Conservation (phyloP, 2,888 invertebrate genomes). For the Axea sp. region DNA sequence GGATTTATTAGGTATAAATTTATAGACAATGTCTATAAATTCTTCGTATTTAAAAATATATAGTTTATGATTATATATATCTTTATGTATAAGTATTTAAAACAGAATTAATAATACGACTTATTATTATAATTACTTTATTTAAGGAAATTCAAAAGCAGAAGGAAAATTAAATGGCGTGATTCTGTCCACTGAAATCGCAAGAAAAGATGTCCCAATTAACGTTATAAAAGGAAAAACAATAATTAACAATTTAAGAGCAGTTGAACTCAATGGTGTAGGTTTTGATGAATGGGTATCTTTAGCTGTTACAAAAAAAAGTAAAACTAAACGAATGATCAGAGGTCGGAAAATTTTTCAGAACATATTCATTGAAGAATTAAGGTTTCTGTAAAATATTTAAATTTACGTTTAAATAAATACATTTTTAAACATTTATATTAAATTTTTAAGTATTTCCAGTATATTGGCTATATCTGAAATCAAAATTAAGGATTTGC, state of each 20-base stretch:
- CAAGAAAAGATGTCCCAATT: conserved; percentile 76
- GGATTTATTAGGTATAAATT: conserved; percentile 63
- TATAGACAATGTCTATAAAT: no score
- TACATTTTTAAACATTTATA: no score
- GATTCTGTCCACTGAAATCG: conserved; percentile 80
- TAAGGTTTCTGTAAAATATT: no score
- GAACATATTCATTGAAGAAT: no score
- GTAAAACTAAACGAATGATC: no score
- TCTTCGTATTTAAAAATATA: no score
- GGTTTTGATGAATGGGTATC: conserved; percentile 80
- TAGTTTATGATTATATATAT: no score
- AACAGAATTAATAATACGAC: no score
- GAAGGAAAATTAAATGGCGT: conserved; percentile 80
- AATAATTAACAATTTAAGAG: conserved; percentile 75
- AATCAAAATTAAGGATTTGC: not conserved
- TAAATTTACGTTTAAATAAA: no score
- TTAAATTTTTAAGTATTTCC: no score
- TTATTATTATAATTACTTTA: not conserved
- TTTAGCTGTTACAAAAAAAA: conserved; percentile 75
- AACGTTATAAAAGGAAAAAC: conserved; percentile 80
- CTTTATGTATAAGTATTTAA: no score
- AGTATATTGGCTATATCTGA: not conserved
- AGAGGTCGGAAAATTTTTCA: no score
- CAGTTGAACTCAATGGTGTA: conserved; percentile 79
- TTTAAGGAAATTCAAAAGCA: conserved; percentile 51